Percentiles rank a stretch among this genome's conserved stretches.
Evolutionary conservation across 2,797 vertebrate species (phyloP).

Genomic region (Brachyalestes nurse): DNA sequence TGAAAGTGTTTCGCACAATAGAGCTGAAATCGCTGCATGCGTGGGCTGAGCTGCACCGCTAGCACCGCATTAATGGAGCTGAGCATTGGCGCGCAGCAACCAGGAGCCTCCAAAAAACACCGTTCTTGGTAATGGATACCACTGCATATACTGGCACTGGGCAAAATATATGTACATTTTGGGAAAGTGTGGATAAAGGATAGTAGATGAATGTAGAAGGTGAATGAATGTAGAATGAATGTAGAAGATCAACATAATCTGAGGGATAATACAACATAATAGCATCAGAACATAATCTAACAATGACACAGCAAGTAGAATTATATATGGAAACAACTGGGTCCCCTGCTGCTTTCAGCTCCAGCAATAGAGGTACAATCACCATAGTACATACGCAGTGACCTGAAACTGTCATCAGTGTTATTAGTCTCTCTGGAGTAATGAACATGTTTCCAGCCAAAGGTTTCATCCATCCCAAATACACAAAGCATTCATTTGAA

Average conservation of each 20-base stretch:
- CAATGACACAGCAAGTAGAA: slow-evolving; percentile 17
- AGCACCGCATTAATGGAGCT: slow-evolving; percentile 2
- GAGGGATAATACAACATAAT: slow-evolving; percentile 1
- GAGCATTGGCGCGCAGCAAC: not conserved
- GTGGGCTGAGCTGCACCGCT: not conserved
- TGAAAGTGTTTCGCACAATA: not conserved
- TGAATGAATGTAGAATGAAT: slow-evolving; percentile 30
- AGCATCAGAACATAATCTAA: not conserved
- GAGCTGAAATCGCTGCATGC: not conserved
- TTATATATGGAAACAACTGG: not conserved
- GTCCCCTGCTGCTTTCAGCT: not conserved
- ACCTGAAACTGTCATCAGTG: slow-evolving; percentile 18
- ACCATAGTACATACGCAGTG: slow-evolving; percentile 8
- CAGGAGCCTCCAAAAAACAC: slow-evolving; percentile 19
- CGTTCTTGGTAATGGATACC: not conserved
- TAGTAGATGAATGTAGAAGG: slow-evolving; percentile 18
- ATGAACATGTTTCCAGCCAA: not conserved
- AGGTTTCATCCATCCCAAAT: not conserved
- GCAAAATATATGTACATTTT: not conserved
- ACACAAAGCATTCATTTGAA: slow-evolving; percentile 24
- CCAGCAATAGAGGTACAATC: slow-evolving; percentile 16
- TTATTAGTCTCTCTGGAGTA: not conserved
- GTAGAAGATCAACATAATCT: slow-evolving; percentile 22
- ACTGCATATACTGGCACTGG: not conserved
- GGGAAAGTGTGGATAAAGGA: slow-evolving; percentile 17